phyloP scores from a whole-genome alignment of 2,113 vertebrate species.

The Cochlearius cochlearius region DNA sequence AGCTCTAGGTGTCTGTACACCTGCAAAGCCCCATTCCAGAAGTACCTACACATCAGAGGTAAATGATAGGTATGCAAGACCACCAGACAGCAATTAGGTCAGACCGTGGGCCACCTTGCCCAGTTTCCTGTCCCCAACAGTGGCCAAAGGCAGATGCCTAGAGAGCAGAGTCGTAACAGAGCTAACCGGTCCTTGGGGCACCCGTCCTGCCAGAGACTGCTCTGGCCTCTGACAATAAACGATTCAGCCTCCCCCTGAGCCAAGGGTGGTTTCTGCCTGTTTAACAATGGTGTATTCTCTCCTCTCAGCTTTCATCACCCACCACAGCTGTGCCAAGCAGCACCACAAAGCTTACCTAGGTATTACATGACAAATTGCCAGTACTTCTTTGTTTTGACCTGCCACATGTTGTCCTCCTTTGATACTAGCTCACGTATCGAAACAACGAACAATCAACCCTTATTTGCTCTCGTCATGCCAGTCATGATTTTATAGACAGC shows the following conservation, averaged over 20 bases:
- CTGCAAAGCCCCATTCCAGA: background rate
- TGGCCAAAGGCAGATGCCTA: background rate
- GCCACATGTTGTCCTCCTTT: background rate
- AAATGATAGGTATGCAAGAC: accelerated
- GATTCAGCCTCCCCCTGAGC: background rate
- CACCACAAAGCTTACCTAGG: background rate
- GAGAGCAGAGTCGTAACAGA: background rate
- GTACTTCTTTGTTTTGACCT: background rate
- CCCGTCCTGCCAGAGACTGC: background rate
- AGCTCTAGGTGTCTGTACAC: background rate
- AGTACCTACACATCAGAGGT: background rate
- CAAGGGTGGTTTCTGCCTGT: background rate
- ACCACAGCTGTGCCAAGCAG: background rate
- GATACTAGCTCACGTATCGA: accelerated
- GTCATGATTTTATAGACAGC: background rate
- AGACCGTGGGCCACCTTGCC: background rate
- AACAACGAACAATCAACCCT: accelerated
- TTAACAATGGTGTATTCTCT: background rate
- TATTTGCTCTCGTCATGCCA: accelerated
- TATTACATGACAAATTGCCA: background rate
- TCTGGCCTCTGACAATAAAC: background rate
- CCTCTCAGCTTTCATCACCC: background rate
- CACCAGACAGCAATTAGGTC: background rate
- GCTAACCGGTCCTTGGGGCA: accelerated
- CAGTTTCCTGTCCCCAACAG: background rate